phyloP scores from a whole-genome alignment of 2,113 vertebrate species.

The Antidorcas marsupialis region DNA sequence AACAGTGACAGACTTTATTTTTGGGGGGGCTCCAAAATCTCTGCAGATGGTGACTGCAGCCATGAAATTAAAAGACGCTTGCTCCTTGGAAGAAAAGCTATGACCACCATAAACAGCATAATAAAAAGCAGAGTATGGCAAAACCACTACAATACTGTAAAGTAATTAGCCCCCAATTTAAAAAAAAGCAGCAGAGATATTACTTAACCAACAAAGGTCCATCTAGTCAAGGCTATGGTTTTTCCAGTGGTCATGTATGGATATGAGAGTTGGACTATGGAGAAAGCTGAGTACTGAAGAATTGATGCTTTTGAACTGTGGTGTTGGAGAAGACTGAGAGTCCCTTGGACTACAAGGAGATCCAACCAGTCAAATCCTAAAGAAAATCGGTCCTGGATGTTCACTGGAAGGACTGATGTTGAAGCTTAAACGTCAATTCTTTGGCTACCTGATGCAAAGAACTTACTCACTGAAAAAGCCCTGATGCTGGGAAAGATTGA shows the following conservation, averaged over 20 bases:
- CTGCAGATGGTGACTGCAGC: neutral
- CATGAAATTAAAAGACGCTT: neutral
- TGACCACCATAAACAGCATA: neutral
- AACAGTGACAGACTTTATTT: neutral
- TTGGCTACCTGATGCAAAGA: neutral
- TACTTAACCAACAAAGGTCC: neutral
- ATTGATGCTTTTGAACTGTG: neutral
- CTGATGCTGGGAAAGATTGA: neutral
- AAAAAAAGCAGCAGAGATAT: neutral
- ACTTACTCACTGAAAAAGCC: neutral
- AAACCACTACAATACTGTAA: neutral
- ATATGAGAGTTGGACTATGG: neutral
- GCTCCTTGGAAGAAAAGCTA: neutral
- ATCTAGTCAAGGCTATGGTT: neutral
- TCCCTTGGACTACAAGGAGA: neutral
- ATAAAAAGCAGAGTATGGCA: neutral
- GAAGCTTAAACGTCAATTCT: neutral
- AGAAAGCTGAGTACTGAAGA: neutral
- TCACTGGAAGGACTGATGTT: neutral
- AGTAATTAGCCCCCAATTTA: neutral
- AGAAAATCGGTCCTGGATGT: neutral
- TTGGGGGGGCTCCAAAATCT: neutral
- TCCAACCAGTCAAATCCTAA: neutral
- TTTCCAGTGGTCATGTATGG: neutral
- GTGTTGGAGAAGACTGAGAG: neutral